Conservation (phyloP, 2,113 vertebrate species). For the Sander lucioperca region DNA sequence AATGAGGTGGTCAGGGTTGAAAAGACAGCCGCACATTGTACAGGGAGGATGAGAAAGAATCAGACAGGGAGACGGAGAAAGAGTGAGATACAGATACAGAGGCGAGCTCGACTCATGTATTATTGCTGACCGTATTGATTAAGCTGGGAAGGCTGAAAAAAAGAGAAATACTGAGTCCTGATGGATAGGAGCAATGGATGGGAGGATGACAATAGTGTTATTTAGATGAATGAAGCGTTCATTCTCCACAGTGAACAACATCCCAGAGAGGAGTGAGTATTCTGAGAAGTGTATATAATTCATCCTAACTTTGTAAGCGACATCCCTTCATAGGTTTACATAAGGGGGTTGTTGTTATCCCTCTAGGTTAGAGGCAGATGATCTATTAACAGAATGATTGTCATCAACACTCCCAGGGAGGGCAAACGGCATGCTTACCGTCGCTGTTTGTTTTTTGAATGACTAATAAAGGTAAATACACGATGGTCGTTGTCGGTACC, state of each 20-base stretch:
- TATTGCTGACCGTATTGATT: constrained; percentile 75
- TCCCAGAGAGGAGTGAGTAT: constrained; percentile 20
- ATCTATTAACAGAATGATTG: constrained; percentile 61
- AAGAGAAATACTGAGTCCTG: constrained; percentile 30
- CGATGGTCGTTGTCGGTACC: constrained; percentile 42
- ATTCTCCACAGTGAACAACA: constrained; percentile 21
- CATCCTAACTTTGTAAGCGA: constrained; percentile 47
- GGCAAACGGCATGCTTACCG: constrained; percentile 58
- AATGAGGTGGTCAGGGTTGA: constrained; percentile 62
- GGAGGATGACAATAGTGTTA: constrained; percentile 57
- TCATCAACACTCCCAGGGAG: constrained; percentile 63
- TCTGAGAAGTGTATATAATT: constrained; percentile 13
- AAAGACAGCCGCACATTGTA: constrained; percentile 37
- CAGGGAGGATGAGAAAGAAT: constrained; percentile 29
- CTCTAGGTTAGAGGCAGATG: constrained; percentile 57
- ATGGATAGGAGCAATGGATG: constrained; percentile 28
- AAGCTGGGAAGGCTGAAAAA: constrained; percentile 38
- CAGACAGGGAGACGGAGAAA: constrained; percentile 15
- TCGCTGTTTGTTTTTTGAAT: constrained; percentile 61
- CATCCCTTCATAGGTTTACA: constrained; percentile 41
- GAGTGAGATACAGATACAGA: constrained; percentile 39
- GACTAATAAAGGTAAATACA: constrained; percentile 59
- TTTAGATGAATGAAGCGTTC: constrained; percentile 57
- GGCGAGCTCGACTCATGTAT: constrained; percentile 63
- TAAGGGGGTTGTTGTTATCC: constrained; percentile 46